Conservation (phyloP, 1,140 invertebrate genomes). For the Danaus plexippus region DNA sequence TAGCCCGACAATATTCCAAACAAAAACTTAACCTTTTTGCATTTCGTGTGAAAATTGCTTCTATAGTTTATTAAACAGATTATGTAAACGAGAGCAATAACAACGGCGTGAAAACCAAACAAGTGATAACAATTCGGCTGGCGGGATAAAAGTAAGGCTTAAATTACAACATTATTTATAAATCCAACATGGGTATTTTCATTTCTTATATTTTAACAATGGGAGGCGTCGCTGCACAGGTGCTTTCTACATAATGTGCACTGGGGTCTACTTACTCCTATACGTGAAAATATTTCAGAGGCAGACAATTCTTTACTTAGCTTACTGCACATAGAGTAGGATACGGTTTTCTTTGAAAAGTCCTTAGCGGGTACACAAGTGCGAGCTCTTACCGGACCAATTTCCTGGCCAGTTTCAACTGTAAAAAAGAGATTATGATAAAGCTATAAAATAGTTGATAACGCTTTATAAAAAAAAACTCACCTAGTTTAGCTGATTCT, state of each 20-base stretch:
- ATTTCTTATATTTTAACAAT: conserved; percentile 34
- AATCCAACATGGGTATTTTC: too few species aligned
- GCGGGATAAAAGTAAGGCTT: conserved; percentile 10
- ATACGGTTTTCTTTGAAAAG: conserved; percentile 60
- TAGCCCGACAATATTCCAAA: conserved; percentile 23
- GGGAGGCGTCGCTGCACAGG: conserved; percentile 50
- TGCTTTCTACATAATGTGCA: conserved; percentile 59
- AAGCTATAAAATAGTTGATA: background rate
- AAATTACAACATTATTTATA: conserved; percentile 2
- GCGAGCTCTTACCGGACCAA: conserved; percentile 58
- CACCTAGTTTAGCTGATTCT: conserved; percentile 59
- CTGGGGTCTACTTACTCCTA: conserved; percentile 49
- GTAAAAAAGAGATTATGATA: conserved; percentile 14
- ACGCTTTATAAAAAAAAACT: conserved; percentile 13
- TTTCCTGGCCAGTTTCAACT: conserved; percentile 63
- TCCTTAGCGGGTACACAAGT: conserved; percentile 63
- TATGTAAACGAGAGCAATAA: conserved; percentile 32
- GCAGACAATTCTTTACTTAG: conserved; percentile 60
- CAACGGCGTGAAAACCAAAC: conserved; percentile 28
- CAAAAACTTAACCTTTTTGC: conserved; percentile 29
- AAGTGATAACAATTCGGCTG: conserved; percentile 28
- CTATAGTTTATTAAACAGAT: conserved; percentile 43
- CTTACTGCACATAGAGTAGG: conserved; percentile 62
- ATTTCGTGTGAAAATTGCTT: conserved; percentile 31
- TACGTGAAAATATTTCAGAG: conserved; percentile 59